Conservation (phyloP, 2,113 vertebrate species). For the Lasiurus borealis region DNA sequence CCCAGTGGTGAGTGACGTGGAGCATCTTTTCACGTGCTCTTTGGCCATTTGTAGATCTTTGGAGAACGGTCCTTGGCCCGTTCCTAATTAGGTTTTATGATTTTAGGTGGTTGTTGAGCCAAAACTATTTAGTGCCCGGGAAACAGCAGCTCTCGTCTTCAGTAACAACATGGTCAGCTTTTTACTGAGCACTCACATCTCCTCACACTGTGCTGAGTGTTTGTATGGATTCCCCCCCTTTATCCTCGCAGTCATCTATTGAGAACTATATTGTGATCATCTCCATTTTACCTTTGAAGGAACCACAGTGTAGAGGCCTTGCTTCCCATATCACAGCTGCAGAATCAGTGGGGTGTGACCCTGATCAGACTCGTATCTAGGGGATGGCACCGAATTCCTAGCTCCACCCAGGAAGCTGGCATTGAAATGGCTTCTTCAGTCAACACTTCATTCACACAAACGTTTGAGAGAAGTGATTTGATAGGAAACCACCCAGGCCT, state of each 20-base stretch:
- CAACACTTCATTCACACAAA: background rate
- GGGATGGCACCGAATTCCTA: background rate
- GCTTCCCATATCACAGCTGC: background rate
- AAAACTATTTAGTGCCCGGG: background rate
- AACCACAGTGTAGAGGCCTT: background rate
- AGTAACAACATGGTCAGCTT: background rate
- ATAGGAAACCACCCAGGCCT: background rate
- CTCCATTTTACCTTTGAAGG: background rate
- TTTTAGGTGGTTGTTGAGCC: background rate
- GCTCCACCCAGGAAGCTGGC: background rate
- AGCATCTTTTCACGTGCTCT: background rate
- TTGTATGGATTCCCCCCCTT: background rate
- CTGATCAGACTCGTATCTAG: background rate
- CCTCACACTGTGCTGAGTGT: background rate
- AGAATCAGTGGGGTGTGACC: too few relatives aligned
- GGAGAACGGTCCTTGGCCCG: background rate
- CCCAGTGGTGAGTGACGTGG: background rate
- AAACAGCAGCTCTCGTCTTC: background rate
- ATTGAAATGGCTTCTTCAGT: background rate
- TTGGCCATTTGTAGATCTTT: background rate
- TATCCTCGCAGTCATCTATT: background rate
- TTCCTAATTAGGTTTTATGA: background rate
- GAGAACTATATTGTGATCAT: background rate
- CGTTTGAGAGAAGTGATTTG: background rate
- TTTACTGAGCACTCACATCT: background rate